These are phyloP conservation scores for Neosilurus hyrtlii DNA, from an alignment of 2,797 vertebrate genomes.

Conservation along the genomic window DNA sequence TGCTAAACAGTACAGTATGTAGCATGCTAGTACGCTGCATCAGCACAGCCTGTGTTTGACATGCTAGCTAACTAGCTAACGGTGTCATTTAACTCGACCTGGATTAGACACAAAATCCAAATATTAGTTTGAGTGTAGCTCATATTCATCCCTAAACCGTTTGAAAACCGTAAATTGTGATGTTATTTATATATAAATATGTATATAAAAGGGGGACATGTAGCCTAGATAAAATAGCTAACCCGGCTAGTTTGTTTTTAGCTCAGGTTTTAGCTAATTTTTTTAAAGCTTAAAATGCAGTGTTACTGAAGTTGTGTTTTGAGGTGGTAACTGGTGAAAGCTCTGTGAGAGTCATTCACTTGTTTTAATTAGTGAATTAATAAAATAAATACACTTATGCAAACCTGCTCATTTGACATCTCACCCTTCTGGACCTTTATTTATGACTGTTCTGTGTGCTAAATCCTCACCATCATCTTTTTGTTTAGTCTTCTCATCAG, in stretches of 20 bases:
- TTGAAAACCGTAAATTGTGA: background rate
- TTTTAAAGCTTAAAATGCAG: too few relatives aligned
- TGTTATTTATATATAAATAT: background rate
- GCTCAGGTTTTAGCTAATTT: background rate
- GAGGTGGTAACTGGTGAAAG: background rate
- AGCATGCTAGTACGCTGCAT: background rate
- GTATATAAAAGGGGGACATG: too few relatives aligned
- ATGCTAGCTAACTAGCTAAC: constrained; percentile 4
- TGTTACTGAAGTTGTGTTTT: background rate
- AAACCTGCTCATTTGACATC: background rate
- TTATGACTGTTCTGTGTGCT: background rate
- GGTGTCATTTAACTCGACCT: background rate
- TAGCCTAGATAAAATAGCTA: too few relatives aligned
- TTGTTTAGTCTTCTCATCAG: too few relatives aligned
- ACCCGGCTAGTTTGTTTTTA: background rate
- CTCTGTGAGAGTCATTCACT: background rate
- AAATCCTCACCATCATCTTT: background rate
- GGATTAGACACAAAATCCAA: background rate
- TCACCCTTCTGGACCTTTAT: background rate
- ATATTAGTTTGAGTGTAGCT: too few relatives aligned
- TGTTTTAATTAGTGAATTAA: background rate
- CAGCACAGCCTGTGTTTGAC: constrained; percentile 3
- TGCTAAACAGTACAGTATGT: constrained; percentile 12
- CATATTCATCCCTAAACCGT: background rate
- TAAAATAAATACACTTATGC: background rate